These are phyloP conservation scores for Ceyx erithaca DNA, from an alignment of 2,797 vertebrate genomes.

Conservation along the genomic window DNA sequence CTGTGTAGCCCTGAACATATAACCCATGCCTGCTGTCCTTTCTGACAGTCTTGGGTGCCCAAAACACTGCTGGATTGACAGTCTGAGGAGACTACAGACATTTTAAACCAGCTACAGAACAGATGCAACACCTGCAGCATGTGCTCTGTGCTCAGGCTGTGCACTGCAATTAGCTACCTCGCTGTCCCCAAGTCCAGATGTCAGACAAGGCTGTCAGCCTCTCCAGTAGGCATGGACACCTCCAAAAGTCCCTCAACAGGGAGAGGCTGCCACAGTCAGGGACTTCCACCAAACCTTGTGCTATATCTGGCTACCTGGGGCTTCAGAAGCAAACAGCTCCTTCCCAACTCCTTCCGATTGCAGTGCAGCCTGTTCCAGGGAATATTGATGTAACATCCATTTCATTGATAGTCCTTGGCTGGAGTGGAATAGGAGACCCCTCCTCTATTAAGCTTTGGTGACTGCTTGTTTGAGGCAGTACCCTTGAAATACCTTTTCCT, in stretches of 20 bases:
- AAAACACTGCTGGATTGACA: not conserved
- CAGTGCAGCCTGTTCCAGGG: not conserved
- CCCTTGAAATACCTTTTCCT: not conserved
- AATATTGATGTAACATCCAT: not conserved
- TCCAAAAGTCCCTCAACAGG: not conserved
- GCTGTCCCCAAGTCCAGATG: rapidly evolving
- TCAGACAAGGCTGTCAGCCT: not conserved
- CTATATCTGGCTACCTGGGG: too few relatives aligned
- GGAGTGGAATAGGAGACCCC: not conserved
- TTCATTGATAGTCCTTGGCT: not conserved
- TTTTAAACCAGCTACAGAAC: not conserved
- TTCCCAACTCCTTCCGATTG: not conserved
- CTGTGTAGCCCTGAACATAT: not conserved
- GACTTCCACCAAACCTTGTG: not conserved
- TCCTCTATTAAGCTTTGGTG: not conserved
- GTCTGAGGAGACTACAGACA: not conserved
- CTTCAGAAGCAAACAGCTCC: too few relatives aligned
- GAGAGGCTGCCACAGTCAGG: not conserved
- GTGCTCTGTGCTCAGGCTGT: not conserved
- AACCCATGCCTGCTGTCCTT: rapidly evolving
- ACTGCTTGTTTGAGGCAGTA: not conserved
- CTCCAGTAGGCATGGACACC: not conserved
- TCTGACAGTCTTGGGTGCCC: not conserved
- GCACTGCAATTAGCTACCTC: not conserved
- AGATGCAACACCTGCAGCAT: not conserved